Conservation (phyloP, 2,888 invertebrate species). For the Ichneumoninae sp. region DNA sequence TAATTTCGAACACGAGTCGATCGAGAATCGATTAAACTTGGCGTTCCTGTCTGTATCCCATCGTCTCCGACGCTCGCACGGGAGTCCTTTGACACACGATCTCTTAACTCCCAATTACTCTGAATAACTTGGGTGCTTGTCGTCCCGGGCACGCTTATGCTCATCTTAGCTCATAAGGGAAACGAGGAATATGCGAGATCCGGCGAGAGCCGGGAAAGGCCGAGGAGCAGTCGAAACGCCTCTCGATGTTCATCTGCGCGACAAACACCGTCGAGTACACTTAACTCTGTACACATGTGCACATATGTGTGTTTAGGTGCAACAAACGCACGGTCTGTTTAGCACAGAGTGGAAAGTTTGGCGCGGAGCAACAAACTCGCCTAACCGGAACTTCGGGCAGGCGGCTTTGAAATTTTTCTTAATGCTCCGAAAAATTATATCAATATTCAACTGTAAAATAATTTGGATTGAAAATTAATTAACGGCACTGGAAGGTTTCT, state of each 20-base stretch:
- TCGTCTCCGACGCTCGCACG: background rate
- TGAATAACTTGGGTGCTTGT: constrained; percentile 56
- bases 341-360: background rate
- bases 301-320: background rate
- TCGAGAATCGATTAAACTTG: constrained; percentile 65
- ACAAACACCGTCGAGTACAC: background rate
- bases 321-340: background rate
- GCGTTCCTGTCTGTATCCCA: constrained; percentile 2
- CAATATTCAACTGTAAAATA: no score
- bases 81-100: constrained; percentile 60
- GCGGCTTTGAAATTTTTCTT: constrained; percentile 24
- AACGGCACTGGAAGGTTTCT: no score
- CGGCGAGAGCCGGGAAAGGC: background rate
- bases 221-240: background rate
- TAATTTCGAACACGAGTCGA: constrained; percentile 65
- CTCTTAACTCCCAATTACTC: constrained; percentile 65
- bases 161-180: background rate
- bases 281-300: background rate
- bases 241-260: constrained; percentile 1
- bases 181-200: constrained; percentile 5
- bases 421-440: constrained; percentile 37
- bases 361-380: background rate
- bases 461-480: no score
- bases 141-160: constrained; percentile 25
- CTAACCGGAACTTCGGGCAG: background rate